A percentile compares a stretch with the other conserved stretches of the same genome.
Conservation (phyloP, 1,140 invertebrate genomes). For the Drosophila burlai region DNA sequence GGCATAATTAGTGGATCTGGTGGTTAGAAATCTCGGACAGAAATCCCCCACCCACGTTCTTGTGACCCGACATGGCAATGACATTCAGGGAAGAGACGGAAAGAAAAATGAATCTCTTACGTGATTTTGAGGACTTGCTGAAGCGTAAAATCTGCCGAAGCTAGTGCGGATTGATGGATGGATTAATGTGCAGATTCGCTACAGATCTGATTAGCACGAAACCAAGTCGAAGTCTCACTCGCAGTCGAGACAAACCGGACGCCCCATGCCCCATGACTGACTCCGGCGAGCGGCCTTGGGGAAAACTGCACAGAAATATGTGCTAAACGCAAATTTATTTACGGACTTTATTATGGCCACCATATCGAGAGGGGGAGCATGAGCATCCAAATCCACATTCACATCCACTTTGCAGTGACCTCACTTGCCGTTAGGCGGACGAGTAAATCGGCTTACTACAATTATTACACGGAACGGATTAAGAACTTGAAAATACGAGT, state of each 20-base stretch:
- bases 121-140: conserved; percentile 61
- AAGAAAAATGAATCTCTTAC: conserved; percentile 33
- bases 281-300: conserved; percentile 48
- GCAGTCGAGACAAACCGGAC: conserved; percentile 51
- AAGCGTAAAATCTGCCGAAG: conserved; percentile 55
- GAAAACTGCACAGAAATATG: conserved; percentile 56
- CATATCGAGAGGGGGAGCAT: conserved; percentile 35
- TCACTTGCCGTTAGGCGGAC: conserved; percentile 64
- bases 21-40: conserved; percentile 22
- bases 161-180: conserved; percentile 63
- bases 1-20: conserved; percentile 68
- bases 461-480: conserved; percentile 62
- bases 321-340: conserved; percentile 76
- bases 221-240: conserved; percentile 16
- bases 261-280: conserved; percentile 33
- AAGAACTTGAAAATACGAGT: conserved; percentile 29
- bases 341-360: conserved; percentile 52
- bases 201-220: conserved; percentile 71
- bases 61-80: conserved; percentile 37
- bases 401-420: conserved; percentile 45
- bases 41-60: conserved; percentile 40
- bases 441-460: conserved; percentile 60
- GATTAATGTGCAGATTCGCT: conserved; percentile 48
- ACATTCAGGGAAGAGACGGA: conserved; percentile 43
- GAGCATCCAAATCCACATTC: conserved; percentile 2